Evolutionary conservation across 30 jellyfish, hydroid and myxozoan genomes (phyloP), one percentile per base, ranked within the genome.

Genomic region (Turritopsis rubra): DNA sequence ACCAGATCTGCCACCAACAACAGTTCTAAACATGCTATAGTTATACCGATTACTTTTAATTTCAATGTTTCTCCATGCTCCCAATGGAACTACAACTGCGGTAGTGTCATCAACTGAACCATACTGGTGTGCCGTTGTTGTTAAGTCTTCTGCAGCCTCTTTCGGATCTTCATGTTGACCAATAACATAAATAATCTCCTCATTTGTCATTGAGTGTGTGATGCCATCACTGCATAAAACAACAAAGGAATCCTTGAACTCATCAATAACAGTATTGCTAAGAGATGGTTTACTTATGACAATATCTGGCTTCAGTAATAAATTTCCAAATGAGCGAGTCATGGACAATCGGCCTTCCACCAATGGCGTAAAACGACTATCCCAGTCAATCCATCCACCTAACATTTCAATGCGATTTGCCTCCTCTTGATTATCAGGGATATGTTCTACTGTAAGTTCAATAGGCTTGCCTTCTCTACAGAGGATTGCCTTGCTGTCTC

Each of bases 341-440:
- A 91, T 91, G 20, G 95, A 75, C 27, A 91, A 78, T 3, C 83
- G 60, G 7, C 98, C 98, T 54, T 88, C 86, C 1, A 91, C 96
- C 31, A 89, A 81, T 5, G 98, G 98, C 20, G 54, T 83, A 52
- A 91, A 76, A 52, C 85, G 86, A 72, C 96, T 86, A 54, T 91
- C 96, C 96, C 96, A 91, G 66, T 87, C 96, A 65, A 91, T 91
- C 98, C 98, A 91, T 13, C 98, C 98, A 16, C 96, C 96, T 3
- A 71, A 30, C 65, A 72, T 70, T 65, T 74, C 84, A 25, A 91
- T 85, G 52, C 98, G 81, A 19, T 70, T 72, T 16, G 81, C 95
- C 75, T 91, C 98, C 1, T 84, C 76, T 70, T 75, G 91, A 75
- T 91, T 91, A 65, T 81, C 81, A 4, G 98, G 98, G 72, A 88